These are phyloP conservation scores for Scrobipalpa costella DNA, from an alignment of 2,888 invertebrate species.

Conservation along the genomic window DNA sequence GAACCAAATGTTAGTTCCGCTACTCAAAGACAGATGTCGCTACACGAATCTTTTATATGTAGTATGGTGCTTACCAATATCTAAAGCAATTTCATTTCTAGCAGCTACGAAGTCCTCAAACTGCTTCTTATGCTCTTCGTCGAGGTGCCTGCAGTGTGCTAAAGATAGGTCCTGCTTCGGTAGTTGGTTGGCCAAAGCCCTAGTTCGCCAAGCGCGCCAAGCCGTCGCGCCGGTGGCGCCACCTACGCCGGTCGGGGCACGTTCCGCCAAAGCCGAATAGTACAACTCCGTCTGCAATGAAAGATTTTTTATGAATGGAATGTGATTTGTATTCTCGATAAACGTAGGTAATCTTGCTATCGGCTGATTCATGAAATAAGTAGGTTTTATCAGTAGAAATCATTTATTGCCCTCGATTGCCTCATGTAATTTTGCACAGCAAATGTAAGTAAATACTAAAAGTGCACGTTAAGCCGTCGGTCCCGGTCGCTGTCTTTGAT, in stretches of 20 bases:
- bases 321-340: background rate
- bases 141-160: slow-evolving; percentile 93
- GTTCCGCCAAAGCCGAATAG: slow-evolving; percentile 91
- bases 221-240: slow-evolving; percentile 69
- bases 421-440: too few relatives aligned
- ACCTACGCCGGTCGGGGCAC: slow-evolving; percentile 73
- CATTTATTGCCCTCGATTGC: too few relatives aligned
- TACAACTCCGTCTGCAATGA: slow-evolving; percentile 91
- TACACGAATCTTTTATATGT: slow-evolving; percentile 8
- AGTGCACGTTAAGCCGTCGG: too few relatives aligned
- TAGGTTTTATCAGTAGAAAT: background rate
- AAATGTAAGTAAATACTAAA: too few relatives aligned
- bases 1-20: slow-evolving; percentile 19
- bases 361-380: background rate
- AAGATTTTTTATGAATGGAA: slow-evolving; percentile 9
- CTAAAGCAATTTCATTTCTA: slow-evolving; percentile 96
- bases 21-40: slow-evolving; percentile 36
- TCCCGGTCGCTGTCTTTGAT: too few relatives aligned
- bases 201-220: slow-evolving; percentile 71
- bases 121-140: slow-evolving; percentile 87
- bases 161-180: slow-evolving; percentile 97
- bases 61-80: slow-evolving; percentile 85
- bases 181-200: slow-evolving; percentile 90
- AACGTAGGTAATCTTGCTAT: background rate
- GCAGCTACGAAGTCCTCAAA: slow-evolving; percentile 97